Base-by-base conservation (phyloP, 2,888 invertebrate genomes). In the Andrena marginata region DNA sequence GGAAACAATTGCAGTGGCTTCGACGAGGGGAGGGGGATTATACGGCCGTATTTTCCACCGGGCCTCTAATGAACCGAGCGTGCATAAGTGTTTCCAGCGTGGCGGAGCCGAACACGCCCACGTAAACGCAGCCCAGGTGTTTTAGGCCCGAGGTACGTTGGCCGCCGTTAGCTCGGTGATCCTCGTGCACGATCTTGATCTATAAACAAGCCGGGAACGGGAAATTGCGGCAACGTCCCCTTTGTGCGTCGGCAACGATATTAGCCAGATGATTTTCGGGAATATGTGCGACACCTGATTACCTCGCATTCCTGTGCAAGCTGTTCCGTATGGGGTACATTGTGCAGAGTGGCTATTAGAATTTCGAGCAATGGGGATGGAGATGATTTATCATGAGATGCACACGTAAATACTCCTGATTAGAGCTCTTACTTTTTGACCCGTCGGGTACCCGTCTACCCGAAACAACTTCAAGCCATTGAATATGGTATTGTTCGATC, bases 41-140 rank as follows among this genome's bases (percentile, higher is more conserved):
- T 76, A 77, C 82, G 64, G 64, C 59, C 68, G 87, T 78, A 79
- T 68, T 82, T 42, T 74, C 74, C 80, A 77, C 35, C 51, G 23
- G 73, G 56, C 68, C 75, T 73, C 87, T 88, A 88, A 88, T 83
- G 88, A 88, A 88, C 88, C 86, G 67, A 74, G 81, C 86, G 77
- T 80, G 88, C 84, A 76, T 84, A 81, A 87, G 86, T 85, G 82
- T 82, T 83, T 80, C 74, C 71, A 84, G 71, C 72, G 73, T 77
- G 73, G 77, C 77, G 73, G 74, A 42, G 42, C 7, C 62, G 62
- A 75, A 77, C 83, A 75, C 85, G 71, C 80, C 78, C 71, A 77
- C 75, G 72, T 74, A 35, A 85, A 67, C 77, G 70, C 77, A 49
- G 59, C 60, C 80, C 83, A 83, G 78, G 85, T 79, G 85, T 83